Evolutionary conservation across 1,140 invertebrate species (phyloP), one percentile per base, ranked within the genome.

Genomic region (Elymnias hypermnestra): DNA sequence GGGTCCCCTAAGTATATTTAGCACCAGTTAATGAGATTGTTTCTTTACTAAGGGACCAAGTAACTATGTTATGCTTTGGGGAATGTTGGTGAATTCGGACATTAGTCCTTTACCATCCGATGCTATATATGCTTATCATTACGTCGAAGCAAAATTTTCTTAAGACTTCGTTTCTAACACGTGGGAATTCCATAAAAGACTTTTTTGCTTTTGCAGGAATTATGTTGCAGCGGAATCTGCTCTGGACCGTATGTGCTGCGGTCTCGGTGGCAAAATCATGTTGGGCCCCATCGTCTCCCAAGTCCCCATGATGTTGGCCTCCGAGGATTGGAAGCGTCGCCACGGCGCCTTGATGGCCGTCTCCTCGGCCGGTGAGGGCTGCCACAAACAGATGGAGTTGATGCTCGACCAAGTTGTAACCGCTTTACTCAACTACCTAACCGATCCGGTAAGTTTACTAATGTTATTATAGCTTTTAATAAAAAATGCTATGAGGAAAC

Each of bases 261-360:
- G 95, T 7, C 88, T 98, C 10, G 97, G 97, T 18, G 98, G 98
- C 37, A 99, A 99, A 88, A 94, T 94, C 0, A 94, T 99, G 81
- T 87, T 99, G 28, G 94, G 94, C 4, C 92, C 95, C 47, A 95
- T 99, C 31, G 92, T 97, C 39, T 89, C 90, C 13, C 94, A 93
- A 74, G 91, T 97, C 41, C 94, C 97, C 3, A 83, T 88, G 13
- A 98, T 99, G 97, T 89, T 99, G 57, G 86, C 86, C n/a, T 94
- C 93, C 62, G 77, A 89, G 36, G 91, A 95, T 70, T 97, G 94
- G 94, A 93, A 92, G 61, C 91, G 93, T 51, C 89, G 98, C 14
- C 95, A 99, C 79, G 98, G 97, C 35, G 98, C 97, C 8, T 89
- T 99, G 10, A 99, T 99, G 97, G 98, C 98, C 2, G 93, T 99